Conservation (phyloP, 2,113 vertebrate species). For the Todiramphus saurophagus region DNA sequence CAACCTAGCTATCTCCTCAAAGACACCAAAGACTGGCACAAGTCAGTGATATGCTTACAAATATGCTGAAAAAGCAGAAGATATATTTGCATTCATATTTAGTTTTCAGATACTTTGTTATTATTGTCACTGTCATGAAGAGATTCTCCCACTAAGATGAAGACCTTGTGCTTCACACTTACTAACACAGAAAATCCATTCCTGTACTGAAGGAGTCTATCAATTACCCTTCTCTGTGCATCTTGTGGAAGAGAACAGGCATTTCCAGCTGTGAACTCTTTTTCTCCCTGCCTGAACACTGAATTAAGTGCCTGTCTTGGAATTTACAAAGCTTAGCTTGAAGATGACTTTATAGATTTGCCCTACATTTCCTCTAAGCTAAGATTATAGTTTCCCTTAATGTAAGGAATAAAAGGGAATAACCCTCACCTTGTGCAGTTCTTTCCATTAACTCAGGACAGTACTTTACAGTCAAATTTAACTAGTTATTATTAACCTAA, state of each 20-base stretch:
- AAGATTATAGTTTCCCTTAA: background rate
- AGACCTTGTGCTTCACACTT: conserved; percentile 7
- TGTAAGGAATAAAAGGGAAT: background rate
- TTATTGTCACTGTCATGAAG: background rate
- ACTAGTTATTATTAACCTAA: background rate
- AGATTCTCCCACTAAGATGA: background rate
- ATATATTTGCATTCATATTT: background rate
- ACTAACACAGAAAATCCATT: conserved; percentile 11
- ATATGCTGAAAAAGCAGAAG: background rate
- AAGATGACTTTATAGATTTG: conserved; percentile 5
- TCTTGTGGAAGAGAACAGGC: conserved; percentile 1
- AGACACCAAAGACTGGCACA: background rate
- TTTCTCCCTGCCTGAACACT: conserved; percentile 38
- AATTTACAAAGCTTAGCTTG: conserved; percentile 52
- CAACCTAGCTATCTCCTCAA: background rate
- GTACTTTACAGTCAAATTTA: background rate
- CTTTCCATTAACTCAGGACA: background rate
- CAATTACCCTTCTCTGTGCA: conserved; percentile 30
- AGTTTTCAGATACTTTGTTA: background rate
- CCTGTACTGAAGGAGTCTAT: conserved; percentile 17
- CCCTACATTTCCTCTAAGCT: conserved; percentile 2
- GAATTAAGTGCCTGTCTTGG: conserved; percentile 10
- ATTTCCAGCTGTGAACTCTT: conserved; percentile 51
- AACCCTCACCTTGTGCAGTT: background rate
- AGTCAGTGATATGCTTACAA: background rate